Percentiles rank a stretch among this genome's conserved stretches.
phyloP scores from a whole-genome alignment of 2,888 invertebrate species.

The Philhelius pedissequus region DNA sequence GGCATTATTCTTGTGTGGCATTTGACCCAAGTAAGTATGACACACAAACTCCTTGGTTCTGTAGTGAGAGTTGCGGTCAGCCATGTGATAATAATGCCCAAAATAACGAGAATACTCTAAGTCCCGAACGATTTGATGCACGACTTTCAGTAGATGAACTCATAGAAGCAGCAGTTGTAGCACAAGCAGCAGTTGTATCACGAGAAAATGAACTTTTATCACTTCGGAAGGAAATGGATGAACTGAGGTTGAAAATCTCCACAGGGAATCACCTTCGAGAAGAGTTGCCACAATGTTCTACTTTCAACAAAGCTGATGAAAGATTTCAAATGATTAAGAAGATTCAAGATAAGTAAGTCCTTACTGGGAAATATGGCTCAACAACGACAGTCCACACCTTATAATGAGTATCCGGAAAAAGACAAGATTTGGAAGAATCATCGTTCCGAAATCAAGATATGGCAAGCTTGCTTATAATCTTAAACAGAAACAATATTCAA shows the following conservation, averaged over 20 bases:
- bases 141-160: not conserved
- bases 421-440: not conserved
- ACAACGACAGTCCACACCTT: not conserved
- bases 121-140: not conserved
- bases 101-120: not conserved
- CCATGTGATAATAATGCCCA: not conserved
- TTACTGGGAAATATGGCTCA: not conserved
- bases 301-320: not conserved
- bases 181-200: not conserved
- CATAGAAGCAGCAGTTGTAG: not conserved
- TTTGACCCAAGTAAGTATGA: not conserved
- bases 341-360: not conserved
- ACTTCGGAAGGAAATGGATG: not conserved
- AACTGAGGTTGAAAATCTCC: not conserved
- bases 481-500: not conserved
- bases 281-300: not conserved
- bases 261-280: not conserved
- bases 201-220: not conserved
- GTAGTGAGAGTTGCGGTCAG: not conserved
- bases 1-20: not conserved
- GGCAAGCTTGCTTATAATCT: not conserved
- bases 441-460: not conserved
- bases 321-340: not conserved
- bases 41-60: not conserved
- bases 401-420: not conserved